Percentiles rank a stretch among this genome's conserved stretches.
These are phyloP conservation scores for Philypnodon macrostomus DNA, from an alignment of 2,797 vertebrate genomes.

Conservation along the genomic window DNA sequence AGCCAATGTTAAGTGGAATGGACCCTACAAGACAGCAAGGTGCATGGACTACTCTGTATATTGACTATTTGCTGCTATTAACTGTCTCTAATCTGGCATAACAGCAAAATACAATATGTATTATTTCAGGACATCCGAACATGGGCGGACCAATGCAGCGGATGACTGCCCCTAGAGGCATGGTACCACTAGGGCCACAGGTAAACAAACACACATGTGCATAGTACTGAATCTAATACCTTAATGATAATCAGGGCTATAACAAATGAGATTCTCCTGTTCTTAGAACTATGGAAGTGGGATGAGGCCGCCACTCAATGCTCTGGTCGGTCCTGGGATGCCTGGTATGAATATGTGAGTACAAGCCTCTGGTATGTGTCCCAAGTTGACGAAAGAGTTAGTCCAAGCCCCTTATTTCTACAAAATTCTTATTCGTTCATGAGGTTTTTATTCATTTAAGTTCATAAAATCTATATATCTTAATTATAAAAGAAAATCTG, in stretches of 20 bases:
- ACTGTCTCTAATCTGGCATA: neutral
- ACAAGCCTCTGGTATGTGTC: too few relatives aligned
- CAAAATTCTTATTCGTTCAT: neutral
- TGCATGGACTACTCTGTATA: slow-evolving; percentile 39
- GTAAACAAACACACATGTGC: slow-evolving; percentile 63
- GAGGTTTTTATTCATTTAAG: too few relatives aligned
- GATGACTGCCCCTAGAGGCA: slow-evolving; percentile 95
- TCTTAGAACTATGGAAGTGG: slow-evolving; percentile 94
- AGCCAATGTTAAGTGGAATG: slow-evolving; percentile 92
- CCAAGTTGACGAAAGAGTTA: too few relatives aligned
- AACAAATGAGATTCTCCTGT: slow-evolving; percentile 13
- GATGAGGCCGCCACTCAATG: slow-evolving; percentile 97
- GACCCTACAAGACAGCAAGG: slow-evolving; percentile 96
- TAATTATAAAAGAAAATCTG: too few relatives aligned
- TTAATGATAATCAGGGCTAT: neutral
- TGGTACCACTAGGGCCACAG: slow-evolving; percentile 95
- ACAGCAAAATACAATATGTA: neutral
- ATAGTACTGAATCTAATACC: too few relatives aligned
- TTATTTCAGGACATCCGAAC: slow-evolving; percentile 87
- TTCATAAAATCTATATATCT: too few relatives aligned
- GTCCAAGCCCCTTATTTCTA: too few relatives aligned
- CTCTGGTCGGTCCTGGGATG: slow-evolving; percentile 95
- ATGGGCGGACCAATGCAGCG: slow-evolving; percentile 97
- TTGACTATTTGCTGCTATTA: neutral
- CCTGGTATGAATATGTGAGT: slow-evolving; percentile 98